Base-by-base conservation (phyloP, 2,888 invertebrate species). In the Cryptus armator region DNA sequence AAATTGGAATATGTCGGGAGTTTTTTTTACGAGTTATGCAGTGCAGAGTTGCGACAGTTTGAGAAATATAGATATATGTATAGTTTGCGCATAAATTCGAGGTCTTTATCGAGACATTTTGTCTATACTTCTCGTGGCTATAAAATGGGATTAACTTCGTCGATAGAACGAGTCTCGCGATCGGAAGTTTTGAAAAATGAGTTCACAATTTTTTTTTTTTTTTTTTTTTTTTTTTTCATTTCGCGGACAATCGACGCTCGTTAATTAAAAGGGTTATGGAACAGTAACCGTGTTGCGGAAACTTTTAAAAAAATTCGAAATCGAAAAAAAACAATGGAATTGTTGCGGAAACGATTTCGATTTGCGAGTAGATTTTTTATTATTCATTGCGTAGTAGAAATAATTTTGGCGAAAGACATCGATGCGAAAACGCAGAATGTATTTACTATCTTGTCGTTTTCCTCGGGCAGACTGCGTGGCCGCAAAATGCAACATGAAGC, bases 401-500 rank as follows among this genome's bases (percentile, higher is more conserved):
- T 37, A 7, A 19, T 16, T 44, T 43, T 37, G 19, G 24, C 12
- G 5, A 9, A 7, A 59, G 14, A n/a, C 29, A 62, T 62, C 14
- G 32, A n/a, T 2, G 62, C 14, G 32, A 14, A 32, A 62, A n/a
- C 4, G 37, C 37, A 66, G 19, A 66, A 43, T 16, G 10, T 4
- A n/a, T 37, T 56, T n/a, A 43, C 70, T 16, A 10, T 53, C 53
- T 37, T 71, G 9, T 43, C 29, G 32, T 46, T 59, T 62, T 5
- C 9, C 29, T 72, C 43, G 46, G 14, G 62, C 37, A 53, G 44
- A 80, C 67, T 83, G 72, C 72, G 62, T 78, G 70, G 51, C 74
- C 59, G 67, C 53, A 48, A 81, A 68, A 77, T 86, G 85, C 76
- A 86, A 81, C 72, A 29, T 64, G 64, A 83, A 64, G 12, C 64